These are phyloP conservation scores for Recurvirostra avosetta DNA, from an alignment of 2,113 vertebrate genomes.

Conservation along the genomic window DNA sequence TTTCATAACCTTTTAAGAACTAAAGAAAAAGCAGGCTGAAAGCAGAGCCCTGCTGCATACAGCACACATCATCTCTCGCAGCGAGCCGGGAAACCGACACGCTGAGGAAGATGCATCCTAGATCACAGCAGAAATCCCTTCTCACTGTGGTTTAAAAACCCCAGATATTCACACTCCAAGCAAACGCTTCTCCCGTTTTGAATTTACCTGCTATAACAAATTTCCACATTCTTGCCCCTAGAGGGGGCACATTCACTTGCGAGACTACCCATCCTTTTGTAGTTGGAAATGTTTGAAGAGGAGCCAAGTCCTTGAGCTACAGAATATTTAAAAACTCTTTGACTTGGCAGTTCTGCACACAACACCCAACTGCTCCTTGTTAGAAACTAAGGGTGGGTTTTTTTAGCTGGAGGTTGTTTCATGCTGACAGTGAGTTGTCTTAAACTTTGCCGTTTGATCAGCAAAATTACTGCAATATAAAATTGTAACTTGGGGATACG, in stretches of 20 bases:
- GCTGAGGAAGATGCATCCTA: not conserved
- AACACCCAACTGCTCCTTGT: not conserved
- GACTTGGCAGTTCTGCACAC: not conserved
- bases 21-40: not conserved
- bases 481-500: not conserved
- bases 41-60: not conserved
- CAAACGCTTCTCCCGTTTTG: not conserved
- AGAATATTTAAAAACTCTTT: not conserved
- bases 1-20: not conserved
- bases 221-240: conserved; percentile 33
- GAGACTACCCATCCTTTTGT: not conserved
- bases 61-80: not conserved
- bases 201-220: not conserved
- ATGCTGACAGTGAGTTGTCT: not conserved
- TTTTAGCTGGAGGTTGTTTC: not conserved
- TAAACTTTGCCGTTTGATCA: not conserved
- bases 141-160: not conserved
- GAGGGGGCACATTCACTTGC: conserved; percentile 37
- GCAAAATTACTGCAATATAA: not conserved
- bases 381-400: not conserved
- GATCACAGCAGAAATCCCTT: not conserved
- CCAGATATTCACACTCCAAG: not conserved
- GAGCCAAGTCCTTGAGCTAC: conserved; percentile 33
- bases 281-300: not conserved
- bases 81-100: rapidly evolving